A percentile compares a stretch with the other conserved stretches of the same genome.
Evolutionary conservation across 1,140 invertebrate species (phyloP).

Genomic region (Cardiocondyla obscurior): DNA sequence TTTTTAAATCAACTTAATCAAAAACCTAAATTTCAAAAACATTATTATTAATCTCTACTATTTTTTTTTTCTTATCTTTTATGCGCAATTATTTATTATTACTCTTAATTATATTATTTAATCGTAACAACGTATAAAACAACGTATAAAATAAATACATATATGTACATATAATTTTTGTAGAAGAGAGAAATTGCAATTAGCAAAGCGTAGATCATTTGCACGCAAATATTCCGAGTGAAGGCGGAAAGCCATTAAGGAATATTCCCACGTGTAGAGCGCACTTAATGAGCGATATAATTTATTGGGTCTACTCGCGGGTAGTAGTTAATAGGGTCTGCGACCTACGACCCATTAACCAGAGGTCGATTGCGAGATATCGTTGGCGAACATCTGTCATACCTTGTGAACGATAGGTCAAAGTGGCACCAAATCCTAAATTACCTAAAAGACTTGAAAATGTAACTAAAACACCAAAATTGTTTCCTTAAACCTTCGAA

Average conservation of each 20-base stretch:
- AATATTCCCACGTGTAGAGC: slow-evolving; percentile 69
- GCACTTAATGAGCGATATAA: slow-evolving; percentile 74
- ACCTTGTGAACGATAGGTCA: neutral
- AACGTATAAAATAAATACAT: too few relatives aligned
- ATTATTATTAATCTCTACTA: neutral
- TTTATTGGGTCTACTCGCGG: slow-evolving; percentile 73
- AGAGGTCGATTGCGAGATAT: slow-evolving; percentile 54
- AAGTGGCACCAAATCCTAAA: neutral
- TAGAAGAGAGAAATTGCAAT: slow-evolving; percentile 61
- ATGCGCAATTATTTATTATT: neutral
- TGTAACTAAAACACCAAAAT: neutral
- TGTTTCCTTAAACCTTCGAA: neutral
- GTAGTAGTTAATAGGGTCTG: slow-evolving; percentile 67
- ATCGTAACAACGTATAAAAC: too few relatives aligned
- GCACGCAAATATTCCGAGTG: slow-evolving; percentile 57
- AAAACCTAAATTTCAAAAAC: neutral
- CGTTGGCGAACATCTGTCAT: slow-evolving; percentile 46
- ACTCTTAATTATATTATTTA: neutral
- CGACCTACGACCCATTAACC: slow-evolving; percentile 67
- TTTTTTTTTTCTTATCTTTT: too few relatives aligned
- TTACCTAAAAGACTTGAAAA: neutral
- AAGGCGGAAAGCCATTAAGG: slow-evolving; percentile 68
- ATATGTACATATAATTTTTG: slow-evolving; percentile 51
- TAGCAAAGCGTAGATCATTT: slow-evolving; percentile 55
- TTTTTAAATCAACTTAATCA: neutral